A percentile compares a stretch with the other conserved stretches of the same genome.
Evolutionary conservation across 2,888 invertebrate genomes (phyloP).

Genomic region (Melanophora roralis): DNA sequence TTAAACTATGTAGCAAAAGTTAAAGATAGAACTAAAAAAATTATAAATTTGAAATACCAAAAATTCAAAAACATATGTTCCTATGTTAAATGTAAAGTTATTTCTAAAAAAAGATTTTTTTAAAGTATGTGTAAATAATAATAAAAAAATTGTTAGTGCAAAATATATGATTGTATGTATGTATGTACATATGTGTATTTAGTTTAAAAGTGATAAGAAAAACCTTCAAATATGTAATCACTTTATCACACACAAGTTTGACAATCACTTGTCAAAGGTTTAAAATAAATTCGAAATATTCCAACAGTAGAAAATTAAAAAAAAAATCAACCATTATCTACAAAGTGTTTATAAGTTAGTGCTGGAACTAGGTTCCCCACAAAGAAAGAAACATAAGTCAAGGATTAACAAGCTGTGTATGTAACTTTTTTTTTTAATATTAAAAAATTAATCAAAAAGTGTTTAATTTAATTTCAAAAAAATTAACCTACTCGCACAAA

Average conservation of each 20-base stretch:
- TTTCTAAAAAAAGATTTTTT: no score
- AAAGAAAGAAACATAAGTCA: neutral
- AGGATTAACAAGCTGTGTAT: neutral
- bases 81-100: neutral
- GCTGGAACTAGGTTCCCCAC: neutral
- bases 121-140: neutral
- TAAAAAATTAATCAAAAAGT: slow-evolving; percentile 33
- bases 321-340: neutral
- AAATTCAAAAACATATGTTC: neutral
- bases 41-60: neutral
- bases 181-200: no score
- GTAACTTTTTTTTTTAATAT: slow-evolving; percentile 18
- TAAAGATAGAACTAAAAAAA: neutral
- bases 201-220: slow-evolving; percentile 20
- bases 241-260: neutral
- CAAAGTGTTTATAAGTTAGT: no score
- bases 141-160: neutral
- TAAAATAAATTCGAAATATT: neutral
- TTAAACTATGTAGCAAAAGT: slow-evolving; percentile 13
- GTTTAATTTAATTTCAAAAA: slow-evolving; percentile 10
- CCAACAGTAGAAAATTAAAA: neutral
- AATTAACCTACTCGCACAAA: neutral
- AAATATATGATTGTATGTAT: neutral
- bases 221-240: neutral
- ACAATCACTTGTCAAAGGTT: neutral